phyloP scores from a whole-genome alignment of 1,140 invertebrate species.

The Brachionus asplanchnoidis region DNA sequence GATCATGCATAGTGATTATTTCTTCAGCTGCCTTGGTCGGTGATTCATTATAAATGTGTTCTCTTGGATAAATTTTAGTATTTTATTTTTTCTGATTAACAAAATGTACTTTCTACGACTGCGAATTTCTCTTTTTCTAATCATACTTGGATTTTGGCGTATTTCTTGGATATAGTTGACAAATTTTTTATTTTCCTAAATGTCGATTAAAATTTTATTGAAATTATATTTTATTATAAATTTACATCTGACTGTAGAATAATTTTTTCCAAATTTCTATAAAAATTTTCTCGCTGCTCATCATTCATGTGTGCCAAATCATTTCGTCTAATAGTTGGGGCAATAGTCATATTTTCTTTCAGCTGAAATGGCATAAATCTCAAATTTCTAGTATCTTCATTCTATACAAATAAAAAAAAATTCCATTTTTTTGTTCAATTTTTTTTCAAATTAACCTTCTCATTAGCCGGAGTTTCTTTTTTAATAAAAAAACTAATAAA shows the following conservation, averaged over 20 bases:
- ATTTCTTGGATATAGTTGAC: conserved; percentile 8
- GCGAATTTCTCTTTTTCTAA: background rate
- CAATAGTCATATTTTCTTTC: conserved; percentile 34
- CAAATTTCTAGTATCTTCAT: background rate
- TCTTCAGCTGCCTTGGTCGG: background rate
- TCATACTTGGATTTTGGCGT: background rate
- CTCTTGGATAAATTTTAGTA: background rate
- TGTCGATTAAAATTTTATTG: background rate
- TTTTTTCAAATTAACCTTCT: background rate
- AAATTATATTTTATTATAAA: background rate
- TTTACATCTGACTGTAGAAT: background rate
- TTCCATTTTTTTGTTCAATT: background rate
- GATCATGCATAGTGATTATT: background rate
- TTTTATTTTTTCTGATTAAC: background rate
- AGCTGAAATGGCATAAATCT: conserved; percentile 34
- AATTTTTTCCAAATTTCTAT: background rate
- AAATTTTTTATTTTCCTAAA: background rate
- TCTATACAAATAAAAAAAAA: background rate
- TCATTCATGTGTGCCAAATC: background rate
- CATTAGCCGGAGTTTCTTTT: conserved; percentile 7
- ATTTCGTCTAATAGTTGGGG: background rate
- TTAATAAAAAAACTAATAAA: conserved; percentile 40
- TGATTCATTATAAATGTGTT: background rate
- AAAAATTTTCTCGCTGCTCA: conserved; percentile 10
- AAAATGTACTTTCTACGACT: conserved; percentile 22